These are phyloP conservation scores for Macrophya annulata DNA, from an alignment of 2,888 invertebrate species.

Conservation along the genomic window DNA sequence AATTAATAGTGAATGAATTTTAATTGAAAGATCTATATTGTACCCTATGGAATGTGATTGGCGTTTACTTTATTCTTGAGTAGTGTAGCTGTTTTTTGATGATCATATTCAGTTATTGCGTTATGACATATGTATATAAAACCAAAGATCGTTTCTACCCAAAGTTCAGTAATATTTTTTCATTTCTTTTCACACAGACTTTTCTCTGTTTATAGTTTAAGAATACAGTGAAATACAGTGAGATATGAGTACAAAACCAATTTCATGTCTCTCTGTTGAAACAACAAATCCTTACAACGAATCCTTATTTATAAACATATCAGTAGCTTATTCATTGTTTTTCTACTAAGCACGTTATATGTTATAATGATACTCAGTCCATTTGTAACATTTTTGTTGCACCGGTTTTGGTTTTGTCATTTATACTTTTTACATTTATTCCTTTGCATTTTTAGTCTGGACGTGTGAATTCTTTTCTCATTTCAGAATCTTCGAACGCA, in stretches of 20 bases:
- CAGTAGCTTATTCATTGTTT: constrained; percentile 14
- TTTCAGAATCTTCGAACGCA: too few species aligned
- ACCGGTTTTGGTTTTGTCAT: constrained; percentile 8
- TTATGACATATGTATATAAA: background rate
- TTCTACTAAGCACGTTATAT: background rate
- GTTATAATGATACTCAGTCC: background rate
- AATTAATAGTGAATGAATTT: background rate
- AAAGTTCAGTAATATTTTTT: background rate
- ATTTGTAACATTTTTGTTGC: background rate
- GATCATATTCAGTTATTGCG: constrained; percentile 8
- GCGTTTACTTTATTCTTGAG: constrained; percentile 19
- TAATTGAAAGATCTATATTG: constrained; percentile 13
- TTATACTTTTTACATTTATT: background rate
- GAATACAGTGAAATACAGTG: background rate
- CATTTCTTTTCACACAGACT: background rate
- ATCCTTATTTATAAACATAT: constrained; percentile 9
- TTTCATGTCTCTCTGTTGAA: background rate
- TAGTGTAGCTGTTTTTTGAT: constrained; percentile 14
- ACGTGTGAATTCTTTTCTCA: too few species aligned
- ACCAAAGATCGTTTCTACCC: constrained; percentile 14
- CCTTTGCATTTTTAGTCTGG: too few species aligned
- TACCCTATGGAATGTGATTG: background rate
- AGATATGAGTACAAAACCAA: constrained; percentile 19
- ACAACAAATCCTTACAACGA: too few species aligned
- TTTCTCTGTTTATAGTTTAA: background rate